Evolutionary conservation across 1,140 invertebrate species (phyloP).

Genomic region (Steinernema khuongi): DNA sequence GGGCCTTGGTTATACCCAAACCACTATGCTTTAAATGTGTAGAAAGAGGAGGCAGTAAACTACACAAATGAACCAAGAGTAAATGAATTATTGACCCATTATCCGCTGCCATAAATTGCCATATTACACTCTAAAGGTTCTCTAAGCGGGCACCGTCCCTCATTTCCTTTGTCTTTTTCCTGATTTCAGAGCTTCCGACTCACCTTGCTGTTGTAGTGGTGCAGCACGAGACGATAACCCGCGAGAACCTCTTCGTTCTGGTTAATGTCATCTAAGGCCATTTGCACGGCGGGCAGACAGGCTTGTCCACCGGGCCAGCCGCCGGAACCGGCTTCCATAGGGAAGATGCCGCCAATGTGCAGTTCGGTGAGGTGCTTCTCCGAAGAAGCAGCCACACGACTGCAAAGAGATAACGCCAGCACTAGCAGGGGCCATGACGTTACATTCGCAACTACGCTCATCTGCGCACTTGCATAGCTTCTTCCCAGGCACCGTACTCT

Average conservation of each 20-base stretch:
- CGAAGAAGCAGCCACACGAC: background rate
- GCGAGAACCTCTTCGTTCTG: constrained; percentile 77
- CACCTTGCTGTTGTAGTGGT: constrained; percentile 96
- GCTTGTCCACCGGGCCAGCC: constrained; percentile 63
- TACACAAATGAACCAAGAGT: too few species aligned
- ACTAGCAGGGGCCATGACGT: background rate
- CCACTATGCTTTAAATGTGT: too few species aligned
- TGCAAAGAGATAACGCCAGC: background rate
- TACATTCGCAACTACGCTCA: background rate
- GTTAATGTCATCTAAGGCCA: constrained; percentile 94
- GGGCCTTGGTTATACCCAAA: too few species aligned
- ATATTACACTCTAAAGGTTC: background rate
- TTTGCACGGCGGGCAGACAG: constrained; percentile 75
- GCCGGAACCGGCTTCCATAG: constrained; percentile 91
- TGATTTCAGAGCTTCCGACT: constrained; percentile 40
- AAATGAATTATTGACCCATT: background rate
- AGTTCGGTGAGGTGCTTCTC: constrained; percentile 60
- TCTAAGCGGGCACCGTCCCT: background rate
- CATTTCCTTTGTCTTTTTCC: background rate
- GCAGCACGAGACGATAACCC: constrained; percentile 81
- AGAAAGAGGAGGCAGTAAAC: too few species aligned
- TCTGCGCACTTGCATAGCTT: background rate
- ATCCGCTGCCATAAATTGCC: background rate
- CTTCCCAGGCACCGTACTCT: constrained; percentile 5
- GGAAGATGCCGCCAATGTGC: constrained; percentile 95